Base-by-base conservation (phyloP, 2,797 vertebrate species). In the Myioborus melanocephalus region DNA sequence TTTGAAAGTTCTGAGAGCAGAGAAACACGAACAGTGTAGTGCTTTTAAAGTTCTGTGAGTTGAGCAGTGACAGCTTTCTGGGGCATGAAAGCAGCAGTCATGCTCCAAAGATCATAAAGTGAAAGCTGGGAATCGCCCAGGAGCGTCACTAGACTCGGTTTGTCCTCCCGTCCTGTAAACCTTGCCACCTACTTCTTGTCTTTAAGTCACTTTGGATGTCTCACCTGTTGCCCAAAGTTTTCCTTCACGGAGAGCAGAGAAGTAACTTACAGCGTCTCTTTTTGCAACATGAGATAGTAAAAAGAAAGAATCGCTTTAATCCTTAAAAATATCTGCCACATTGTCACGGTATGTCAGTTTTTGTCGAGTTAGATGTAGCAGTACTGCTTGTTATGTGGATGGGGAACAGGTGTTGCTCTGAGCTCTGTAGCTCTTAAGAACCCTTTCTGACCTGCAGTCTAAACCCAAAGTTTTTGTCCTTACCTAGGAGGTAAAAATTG, bases 371-470 rank as follows among this genome's bases (percentile, higher is more conserved):
- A 56, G 10, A 8, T 8, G 10, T 39, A 53, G 28, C n/a, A 50
- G 27, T 17, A 9, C 44, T 71, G 17, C 41, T 32, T 9, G 5
- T 60, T 41, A 5, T 20, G 24, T n/a, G 57, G 21, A 5, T 4
- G 12, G 34, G 32, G 59, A 89, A 23, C 81, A 84, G 76, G 56
- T 92, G 60, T 82, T 83, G 19, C 24, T n/a, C 2, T 32, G 24
- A 60, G 61, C 17, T 43, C 20, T 46, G 11, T 20, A 12, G n/a
- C 20, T 66, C 16, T 3, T 35, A 37, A 39, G 27, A 70, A 30
- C 16, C 41, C 9, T 24, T 72, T 17, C 35, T 63, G 27, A 46
- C 23, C 2, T 0, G 0, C 10, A 61, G 24, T 47, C 34, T 37
- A n/a, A 90, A 41, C n/a, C 3, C 43, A 20, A 61, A 70, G 23